phyloP scores from a whole-genome alignment of 2,888 invertebrate genomes.

The Diachrysia chrysitis region DNA sequence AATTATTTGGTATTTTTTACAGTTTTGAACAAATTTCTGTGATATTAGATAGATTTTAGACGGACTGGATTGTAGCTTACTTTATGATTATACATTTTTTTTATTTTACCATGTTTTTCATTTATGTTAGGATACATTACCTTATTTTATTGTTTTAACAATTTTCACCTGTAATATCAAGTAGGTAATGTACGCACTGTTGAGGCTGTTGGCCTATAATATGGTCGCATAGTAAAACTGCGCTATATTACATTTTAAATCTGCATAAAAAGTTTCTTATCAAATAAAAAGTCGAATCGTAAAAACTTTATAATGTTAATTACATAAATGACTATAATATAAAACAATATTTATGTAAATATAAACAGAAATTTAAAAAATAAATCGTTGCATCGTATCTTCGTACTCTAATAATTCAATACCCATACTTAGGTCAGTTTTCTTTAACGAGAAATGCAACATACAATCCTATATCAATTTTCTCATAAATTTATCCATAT shows the following conservation, averaged over 20 bases:
- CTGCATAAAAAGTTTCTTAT: not conserved
- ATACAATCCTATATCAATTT: conserved; percentile 10
- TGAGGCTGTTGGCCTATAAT: too few relatives aligned
- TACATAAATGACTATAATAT: conserved; percentile 48
- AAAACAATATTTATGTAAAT: conserved; percentile 33
- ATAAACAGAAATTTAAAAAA: conserved; percentile 6
- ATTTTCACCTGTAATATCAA: not conserved
- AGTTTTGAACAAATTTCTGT: conserved; percentile 57
- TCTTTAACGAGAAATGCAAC: not conserved
- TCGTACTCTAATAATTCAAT: not conserved
- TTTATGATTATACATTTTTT: conserved; percentile 10
- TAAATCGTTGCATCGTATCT: not conserved
- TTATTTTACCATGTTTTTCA: conserved; percentile 6
- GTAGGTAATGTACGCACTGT: too few relatives aligned
- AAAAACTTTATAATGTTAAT: conserved; percentile 28
- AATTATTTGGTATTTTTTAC: conserved; percentile 9
- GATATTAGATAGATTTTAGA: conserved; percentile 56
- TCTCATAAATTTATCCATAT: conserved; percentile 89
- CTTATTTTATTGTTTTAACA: not conserved
- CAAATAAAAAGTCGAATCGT: not conserved
- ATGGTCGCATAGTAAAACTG: not conserved
- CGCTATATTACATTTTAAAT: not conserved
- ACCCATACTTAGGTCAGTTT: not conserved
- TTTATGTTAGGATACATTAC: not conserved
- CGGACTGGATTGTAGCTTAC: conserved; percentile 17